A percentile compares a stretch with the other conserved stretches of the same genome.
Conservation (phyloP, 2,113 vertebrate genomes). For the Oceanites oceanicus region DNA sequence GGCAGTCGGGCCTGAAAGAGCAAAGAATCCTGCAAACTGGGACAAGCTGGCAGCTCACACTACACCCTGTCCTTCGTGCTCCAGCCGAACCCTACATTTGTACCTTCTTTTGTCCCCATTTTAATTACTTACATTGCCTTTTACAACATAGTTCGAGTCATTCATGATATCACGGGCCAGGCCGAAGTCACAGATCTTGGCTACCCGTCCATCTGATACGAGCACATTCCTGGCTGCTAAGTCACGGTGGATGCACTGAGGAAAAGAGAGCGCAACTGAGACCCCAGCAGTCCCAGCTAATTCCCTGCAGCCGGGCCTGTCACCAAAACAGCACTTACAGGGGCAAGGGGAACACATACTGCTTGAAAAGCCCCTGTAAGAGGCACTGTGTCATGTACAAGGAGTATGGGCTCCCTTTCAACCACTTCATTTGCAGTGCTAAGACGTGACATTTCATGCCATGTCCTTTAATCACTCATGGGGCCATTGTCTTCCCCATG, state of each 20-base stretch:
- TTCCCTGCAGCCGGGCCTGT: neutral
- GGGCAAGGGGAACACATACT: rapidly evolving
- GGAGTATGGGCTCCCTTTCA: rapidly evolving
- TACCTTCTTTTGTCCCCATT: neutral
- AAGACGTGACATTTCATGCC: neutral
- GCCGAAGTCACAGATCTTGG: conserved; percentile 98
- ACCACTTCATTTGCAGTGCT: neutral
- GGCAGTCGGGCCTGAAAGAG: conserved; percentile 88
- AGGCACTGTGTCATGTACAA: neutral
- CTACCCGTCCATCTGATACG: conserved; percentile 81
- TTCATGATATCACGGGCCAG: conserved; percentile 97
- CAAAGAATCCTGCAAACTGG: neutral
- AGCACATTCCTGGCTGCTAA: conserved; percentile 94
- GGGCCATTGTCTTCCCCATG: neutral
- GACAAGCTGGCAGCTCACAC: neutral
- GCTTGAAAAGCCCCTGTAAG: neutral
- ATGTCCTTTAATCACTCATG: neutral
- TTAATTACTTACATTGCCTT: conserved; percentile 89
- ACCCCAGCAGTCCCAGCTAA: neutral
- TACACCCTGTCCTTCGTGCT: neutral
- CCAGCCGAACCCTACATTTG: neutral
- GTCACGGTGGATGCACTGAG: conserved; percentile 96
- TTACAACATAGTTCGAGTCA: conserved; percentile 95
- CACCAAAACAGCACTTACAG: rapidly evolving
- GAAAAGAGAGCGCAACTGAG: neutral